Evolutionary conservation across 2,113 vertebrate species (phyloP).

Genomic region (Electrona antarctica): DNA sequence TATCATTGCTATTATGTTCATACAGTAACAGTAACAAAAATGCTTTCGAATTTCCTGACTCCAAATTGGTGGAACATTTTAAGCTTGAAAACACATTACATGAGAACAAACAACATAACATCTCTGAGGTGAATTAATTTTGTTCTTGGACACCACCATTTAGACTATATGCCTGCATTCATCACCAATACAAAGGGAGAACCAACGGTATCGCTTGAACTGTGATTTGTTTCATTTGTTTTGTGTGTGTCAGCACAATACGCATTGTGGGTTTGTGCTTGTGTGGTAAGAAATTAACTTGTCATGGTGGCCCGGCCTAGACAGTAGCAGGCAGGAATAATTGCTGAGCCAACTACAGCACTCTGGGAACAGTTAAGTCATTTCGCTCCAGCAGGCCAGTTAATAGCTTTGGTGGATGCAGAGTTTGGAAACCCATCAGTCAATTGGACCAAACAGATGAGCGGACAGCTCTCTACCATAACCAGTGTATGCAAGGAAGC

Average conservation of each 20-base stretch:
- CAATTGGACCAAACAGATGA: constrained; percentile 59
- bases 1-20: constrained; percentile 39
- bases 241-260: constrained; percentile 60
- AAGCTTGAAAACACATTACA: background rate
- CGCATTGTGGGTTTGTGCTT: constrained; percentile 26
- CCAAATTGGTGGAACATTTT: background rate
- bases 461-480: constrained; percentile 46
- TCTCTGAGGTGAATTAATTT: constrained; percentile 26
- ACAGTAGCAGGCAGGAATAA: constrained; percentile 69
- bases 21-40: background rate
- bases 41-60: too few relatives aligned
- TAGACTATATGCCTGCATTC: too few relatives aligned
- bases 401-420: constrained; percentile 74
- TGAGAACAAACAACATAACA: constrained; percentile 15
- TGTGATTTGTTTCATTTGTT: constrained; percentile 44
- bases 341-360: constrained; percentile 61
- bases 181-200: too few relatives aligned
- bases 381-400: constrained; percentile 76
- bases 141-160: background rate
- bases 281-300: constrained; percentile 69
- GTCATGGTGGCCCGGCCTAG: constrained; percentile 56
- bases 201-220: too few relatives aligned
- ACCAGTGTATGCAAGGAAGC: constrained; percentile 47
- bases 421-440: constrained; percentile 71
- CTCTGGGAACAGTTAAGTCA: constrained; percentile 62